Evolutionary conservation across 2,113 vertebrate genomes (phyloP), one percentile per base, ranked within the genome.

Genomic region (Sterna hirundo): DNA sequence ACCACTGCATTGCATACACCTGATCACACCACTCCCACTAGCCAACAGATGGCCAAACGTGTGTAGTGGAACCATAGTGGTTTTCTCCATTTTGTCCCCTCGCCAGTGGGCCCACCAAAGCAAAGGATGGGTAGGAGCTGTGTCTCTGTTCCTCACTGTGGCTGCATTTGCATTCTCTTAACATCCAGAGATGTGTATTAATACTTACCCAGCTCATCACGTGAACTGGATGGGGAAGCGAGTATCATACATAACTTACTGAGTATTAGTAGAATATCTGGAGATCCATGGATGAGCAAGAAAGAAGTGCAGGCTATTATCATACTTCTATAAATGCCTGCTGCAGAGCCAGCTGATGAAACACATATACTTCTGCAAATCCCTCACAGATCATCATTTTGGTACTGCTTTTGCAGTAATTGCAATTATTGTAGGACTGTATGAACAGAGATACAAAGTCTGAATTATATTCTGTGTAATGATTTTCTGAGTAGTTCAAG

Each of bases 281-380:
- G 72, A 94, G 88, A 82, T 88, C 61, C 84, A 64, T 38, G 70
- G 93, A 79, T 42, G 70, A 90, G 32, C 69, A 54, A 90, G 46
- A 68, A 61, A 74, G 74, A 95, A 92, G 44, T 20, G 29, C 66
- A 72, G 79, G 62, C 58, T 89, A 14, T 84, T 68, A 74, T 26
- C 60, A 57, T 27, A 71, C 15, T 57, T 60, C 55, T 83, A 44
- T 52, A 83, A 91, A 94, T 15, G 44, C 83, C 29, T 69, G 66
- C 71, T 83, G 65, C 75, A 95, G 71, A 94, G 89, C 78, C 84
- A 95, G 84, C 74, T 75, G 93, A 95, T 71, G 91, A 92, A 93
- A 81, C 57, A 40, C 86, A 68, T 71, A 57, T 22, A 70, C 55
- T 89, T 60, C 78, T 91, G 80, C 57, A 94, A 92, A 88, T 86